Conservation (phyloP, 2,113 vertebrate genomes). For the Tichodroma muraria region DNA sequence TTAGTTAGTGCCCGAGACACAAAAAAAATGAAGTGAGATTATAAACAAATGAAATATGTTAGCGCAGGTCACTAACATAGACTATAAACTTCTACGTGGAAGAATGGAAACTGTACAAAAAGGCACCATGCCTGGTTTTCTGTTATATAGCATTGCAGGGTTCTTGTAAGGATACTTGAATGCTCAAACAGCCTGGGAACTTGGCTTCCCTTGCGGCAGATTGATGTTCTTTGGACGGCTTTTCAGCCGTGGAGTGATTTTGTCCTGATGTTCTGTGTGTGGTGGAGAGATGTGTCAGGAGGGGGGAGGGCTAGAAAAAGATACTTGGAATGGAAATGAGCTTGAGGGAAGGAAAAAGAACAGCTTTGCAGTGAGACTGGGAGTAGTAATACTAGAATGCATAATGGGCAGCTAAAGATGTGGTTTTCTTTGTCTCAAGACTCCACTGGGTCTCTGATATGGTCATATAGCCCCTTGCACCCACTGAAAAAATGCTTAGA, state of each 20-base stretch:
- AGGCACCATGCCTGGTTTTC: background rate
- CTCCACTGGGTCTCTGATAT: background rate
- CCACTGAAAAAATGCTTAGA: background rate
- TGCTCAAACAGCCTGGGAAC: constrained; percentile 18
- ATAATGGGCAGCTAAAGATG: background rate
- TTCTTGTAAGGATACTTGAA: constrained; percentile 16
- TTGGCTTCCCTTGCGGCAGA: background rate
- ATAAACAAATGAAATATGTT: background rate
- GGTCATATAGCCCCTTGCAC: background rate
- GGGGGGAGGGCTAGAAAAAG: background rate
- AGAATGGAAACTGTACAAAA: background rate
- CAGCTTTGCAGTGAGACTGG: background rate
- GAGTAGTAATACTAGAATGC: background rate
- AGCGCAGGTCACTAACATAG: background rate
- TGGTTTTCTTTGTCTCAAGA: background rate
- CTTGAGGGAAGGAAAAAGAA: background rate
- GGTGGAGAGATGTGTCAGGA: background rate
- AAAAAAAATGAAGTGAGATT: background rate
- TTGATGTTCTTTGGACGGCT: constrained; percentile 17
- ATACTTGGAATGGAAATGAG: background rate
- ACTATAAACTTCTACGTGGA: background rate
- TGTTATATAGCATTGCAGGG: constrained; percentile 14
- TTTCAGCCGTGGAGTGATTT: constrained; percentile 30
- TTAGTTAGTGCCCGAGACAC: background rate
- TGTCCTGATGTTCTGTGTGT: constrained; percentile 36